Percentiles rank a stretch among this genome's conserved stretches.
phyloP scores from a whole-genome alignment of 2,888 invertebrate genomes.

The Patella ulyssiponensis region DNA sequence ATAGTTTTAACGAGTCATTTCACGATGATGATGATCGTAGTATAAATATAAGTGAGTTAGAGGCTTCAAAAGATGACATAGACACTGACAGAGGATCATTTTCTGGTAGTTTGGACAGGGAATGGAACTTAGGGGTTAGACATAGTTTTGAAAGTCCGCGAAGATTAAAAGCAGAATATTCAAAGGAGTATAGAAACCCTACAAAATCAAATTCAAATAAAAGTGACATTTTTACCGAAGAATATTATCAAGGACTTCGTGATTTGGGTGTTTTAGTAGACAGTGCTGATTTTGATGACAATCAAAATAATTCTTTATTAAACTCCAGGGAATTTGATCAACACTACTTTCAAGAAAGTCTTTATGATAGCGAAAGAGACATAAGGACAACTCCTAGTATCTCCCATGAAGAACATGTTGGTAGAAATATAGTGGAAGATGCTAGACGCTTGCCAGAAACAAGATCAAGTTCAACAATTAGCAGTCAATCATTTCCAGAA shows the following conservation, averaged over 20 bases:
- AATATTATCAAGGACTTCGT: constrained; percentile 60
- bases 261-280: constrained; percentile 63
- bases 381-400: constrained; percentile 37
- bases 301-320: not conserved
- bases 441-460: constrained; percentile 34
- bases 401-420: constrained; percentile 40
- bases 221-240: constrained; percentile 57
- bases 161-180: not conserved
- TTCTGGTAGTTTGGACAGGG: not conserved
- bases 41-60: constrained; percentile 67
- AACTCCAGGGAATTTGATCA: not conserved
- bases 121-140: not conserved
- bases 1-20: constrained; percentile 60
- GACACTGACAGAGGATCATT: constrained; percentile 46
- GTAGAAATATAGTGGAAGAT: constrained; percentile 35
- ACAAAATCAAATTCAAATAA: constrained; percentile 20
- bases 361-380: constrained; percentile 17
- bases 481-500: constrained; percentile 60
- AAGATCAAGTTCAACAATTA: constrained; percentile 57
- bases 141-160: constrained; percentile 9
- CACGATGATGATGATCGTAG: constrained; percentile 57
- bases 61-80: constrained; percentile 65
- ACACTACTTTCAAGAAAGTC: not conserved
- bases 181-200: not conserved
- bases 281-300: constrained; percentile 39